phyloP scores from a whole-genome alignment of 2,113 vertebrate species.

The Dinomys branickii region DNA sequence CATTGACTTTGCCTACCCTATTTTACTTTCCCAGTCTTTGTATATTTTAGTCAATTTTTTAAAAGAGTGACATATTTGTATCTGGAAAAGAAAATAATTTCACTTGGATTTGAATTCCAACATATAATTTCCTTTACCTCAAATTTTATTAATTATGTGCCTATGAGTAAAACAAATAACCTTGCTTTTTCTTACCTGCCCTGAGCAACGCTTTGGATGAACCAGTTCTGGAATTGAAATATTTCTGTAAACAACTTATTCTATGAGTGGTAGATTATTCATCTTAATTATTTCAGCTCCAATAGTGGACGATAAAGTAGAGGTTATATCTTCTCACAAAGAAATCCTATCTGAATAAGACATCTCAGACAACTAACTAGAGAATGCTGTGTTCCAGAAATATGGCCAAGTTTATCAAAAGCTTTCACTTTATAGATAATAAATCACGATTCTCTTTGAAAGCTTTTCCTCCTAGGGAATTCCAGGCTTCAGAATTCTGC shows the following conservation, averaged over 20 bases:
- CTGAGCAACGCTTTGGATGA: background rate
- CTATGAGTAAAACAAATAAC: background rate
- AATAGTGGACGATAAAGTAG: background rate
- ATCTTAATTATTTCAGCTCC: constrained; percentile 39
- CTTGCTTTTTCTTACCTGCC: background rate
- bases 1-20: background rate
- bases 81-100: background rate
- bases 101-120: background rate
- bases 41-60: background rate
- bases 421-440: constrained; percentile 6
- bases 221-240: background rate
- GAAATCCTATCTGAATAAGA: background rate
- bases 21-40: background rate
- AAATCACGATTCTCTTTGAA: constrained; percentile 43
- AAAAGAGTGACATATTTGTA: background rate
- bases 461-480: background rate
- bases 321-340: background rate
- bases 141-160: background rate
- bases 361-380: background rate
- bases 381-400: background rate
- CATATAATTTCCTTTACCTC: background rate
- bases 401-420: background rate
- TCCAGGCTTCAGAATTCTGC: constrained; percentile 8
- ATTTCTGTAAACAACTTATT: background rate
- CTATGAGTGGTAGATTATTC: background rate